A percentile compares a stretch with the other conserved stretches of the same genome.
Conservation (phyloP, 2,888 invertebrate species). For the Conops quadrifasciatus region DNA sequence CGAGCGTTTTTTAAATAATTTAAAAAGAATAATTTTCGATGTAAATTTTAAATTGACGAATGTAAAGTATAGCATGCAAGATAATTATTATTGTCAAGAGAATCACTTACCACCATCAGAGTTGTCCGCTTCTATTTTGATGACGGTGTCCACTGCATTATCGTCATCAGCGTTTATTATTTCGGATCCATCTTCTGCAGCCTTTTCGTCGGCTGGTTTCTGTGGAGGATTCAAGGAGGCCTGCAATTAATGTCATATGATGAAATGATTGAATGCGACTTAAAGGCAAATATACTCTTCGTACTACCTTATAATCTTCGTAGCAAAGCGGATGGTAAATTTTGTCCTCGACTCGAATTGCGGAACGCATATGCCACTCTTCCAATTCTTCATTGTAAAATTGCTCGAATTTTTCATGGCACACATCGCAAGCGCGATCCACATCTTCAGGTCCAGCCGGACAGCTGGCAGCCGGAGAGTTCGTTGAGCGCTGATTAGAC, state of each 20-base stretch:
- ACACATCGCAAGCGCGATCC: constrained; percentile 82
- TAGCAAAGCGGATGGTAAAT: constrained; percentile 91
- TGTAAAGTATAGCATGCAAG: not conserved
- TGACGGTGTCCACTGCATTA: constrained; percentile 59
- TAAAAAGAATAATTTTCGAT: not conserved
- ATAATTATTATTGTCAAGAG: not conserved
- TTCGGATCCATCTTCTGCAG: constrained; percentile 38
- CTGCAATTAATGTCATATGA: constrained; percentile 40
- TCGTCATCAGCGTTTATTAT: constrained; percentile 52
- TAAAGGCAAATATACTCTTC: not conserved
- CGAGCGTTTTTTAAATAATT: too few species aligned
- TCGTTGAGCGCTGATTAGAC: constrained; percentile 67
- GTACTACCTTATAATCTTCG: constrained; percentile 80
- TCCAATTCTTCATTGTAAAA: constrained; percentile 97
- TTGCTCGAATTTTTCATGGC: constrained; percentile 92
- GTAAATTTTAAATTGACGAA: not conserved
- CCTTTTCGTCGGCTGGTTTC: constrained; percentile 6
- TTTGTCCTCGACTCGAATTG: constrained; percentile 77
- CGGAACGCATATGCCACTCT: constrained; percentile 94
- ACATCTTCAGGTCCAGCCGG: constrained; percentile 74
- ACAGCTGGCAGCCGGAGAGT: constrained; percentile 75
- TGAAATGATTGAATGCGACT: not conserved
- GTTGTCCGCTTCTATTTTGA: constrained; percentile 57
- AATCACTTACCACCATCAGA: constrained; percentile 32
- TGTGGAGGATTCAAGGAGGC: constrained; percentile 58